Evolutionary conservation across 2,113 vertebrate genomes (phyloP).

Genomic region (Neodon shergylaensis): DNA sequence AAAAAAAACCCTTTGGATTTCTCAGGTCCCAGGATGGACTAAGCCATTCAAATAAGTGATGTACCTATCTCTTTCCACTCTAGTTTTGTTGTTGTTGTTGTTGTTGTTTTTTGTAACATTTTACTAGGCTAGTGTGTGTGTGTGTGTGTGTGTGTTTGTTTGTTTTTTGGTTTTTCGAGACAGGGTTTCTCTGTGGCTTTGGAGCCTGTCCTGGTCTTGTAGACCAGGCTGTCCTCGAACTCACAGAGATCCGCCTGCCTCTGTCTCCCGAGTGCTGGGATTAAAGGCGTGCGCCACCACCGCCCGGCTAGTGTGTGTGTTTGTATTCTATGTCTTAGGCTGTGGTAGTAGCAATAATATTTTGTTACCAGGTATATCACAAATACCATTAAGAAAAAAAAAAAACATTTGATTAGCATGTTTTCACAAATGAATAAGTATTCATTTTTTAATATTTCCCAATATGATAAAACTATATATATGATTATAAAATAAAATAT

Average conservation of each 20-base stretch:
- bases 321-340: neutral
- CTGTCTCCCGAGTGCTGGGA: too few species aligned
- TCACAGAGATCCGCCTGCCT: too few species aligned
- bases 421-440: conserved; percentile 6
- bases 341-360: neutral
- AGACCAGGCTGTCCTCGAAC: too few species aligned
- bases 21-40: neutral
- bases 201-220: too few species aligned
- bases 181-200: too few species aligned
- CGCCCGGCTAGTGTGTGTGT: neutral
- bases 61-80: neutral
- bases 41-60: neutral
- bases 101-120: neutral
- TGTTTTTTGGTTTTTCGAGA: too few species aligned
- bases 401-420: conserved; percentile 9
- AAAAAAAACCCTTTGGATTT: neutral
- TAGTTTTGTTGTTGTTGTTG: too few species aligned
- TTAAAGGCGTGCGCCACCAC: too few species aligned
- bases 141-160: neutral
- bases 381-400: conserved; percentile 13
- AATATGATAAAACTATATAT: neutral
- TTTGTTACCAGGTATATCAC: neutral
- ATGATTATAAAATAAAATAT: conserved; percentile 14
- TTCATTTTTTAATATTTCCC: neutral
- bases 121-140: neutral